phyloP scores from a whole-genome alignment of 2,113 vertebrate species.

The Cololabis saira region DNA sequence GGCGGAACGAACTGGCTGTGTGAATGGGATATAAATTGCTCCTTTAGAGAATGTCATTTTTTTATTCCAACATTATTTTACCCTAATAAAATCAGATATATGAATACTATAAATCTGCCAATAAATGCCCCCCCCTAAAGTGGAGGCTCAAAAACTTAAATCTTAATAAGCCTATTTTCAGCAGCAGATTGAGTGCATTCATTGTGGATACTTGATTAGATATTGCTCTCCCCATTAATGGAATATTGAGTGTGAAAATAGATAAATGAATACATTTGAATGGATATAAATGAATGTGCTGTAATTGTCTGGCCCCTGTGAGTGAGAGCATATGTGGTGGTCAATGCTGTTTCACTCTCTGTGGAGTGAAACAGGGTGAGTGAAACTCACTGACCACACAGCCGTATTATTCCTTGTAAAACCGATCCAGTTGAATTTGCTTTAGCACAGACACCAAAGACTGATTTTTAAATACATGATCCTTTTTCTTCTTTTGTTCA shows the following conservation, averaged over 20 bases:
- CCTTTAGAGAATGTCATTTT: not conserved
- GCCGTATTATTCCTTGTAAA: slow-evolving; percentile 45
- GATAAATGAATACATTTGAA: slow-evolving; percentile 42
- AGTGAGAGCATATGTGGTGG: slow-evolving; percentile 29
- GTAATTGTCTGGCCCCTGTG: slow-evolving; percentile 8
- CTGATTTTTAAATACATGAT: slow-evolving; percentile 43
- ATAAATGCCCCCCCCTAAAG: slow-evolving; percentile 12
- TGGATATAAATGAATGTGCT: slow-evolving; percentile 48
- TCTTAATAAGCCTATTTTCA: slow-evolving; percentile 37
- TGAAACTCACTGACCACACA: slow-evolving; percentile 58
- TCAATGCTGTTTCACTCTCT: slow-evolving; percentile 49
- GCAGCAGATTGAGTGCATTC: slow-evolving; percentile 28
- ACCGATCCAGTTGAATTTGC: slow-evolving; percentile 52
- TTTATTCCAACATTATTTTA: not conserved
- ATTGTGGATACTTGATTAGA: slow-evolving; percentile 38
- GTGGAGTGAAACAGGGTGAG: slow-evolving; percentile 48
- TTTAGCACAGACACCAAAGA: slow-evolving; percentile 24
- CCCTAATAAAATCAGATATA: not conserved
- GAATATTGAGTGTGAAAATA: slow-evolving; percentile 55
- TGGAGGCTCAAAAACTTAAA: slow-evolving; percentile 25
- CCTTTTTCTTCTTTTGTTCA: not conserved
- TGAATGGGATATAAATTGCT: not conserved
- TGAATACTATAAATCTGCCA: not conserved
- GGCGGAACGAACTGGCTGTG: too few species aligned
- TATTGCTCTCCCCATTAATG: slow-evolving; percentile 43